These are phyloP conservation scores for Phaethornis superciliosus DNA, from an alignment of 2,113 vertebrate genomes.

Conservation along the genomic window DNA sequence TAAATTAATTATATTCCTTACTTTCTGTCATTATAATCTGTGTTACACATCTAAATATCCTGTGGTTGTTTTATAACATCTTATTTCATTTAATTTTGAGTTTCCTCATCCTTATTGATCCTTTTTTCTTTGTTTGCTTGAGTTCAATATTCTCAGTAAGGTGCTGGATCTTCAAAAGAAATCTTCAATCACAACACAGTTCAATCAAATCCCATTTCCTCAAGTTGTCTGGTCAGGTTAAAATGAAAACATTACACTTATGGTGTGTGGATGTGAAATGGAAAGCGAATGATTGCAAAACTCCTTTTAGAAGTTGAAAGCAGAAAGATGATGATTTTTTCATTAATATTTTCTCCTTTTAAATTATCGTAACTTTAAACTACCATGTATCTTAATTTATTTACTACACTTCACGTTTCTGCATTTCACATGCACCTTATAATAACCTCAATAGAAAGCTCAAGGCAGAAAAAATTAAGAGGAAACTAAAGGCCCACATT, in stretches of 20 bases:
- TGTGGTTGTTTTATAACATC: not conserved
- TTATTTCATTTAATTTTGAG: conserved; percentile 32
- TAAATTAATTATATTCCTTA: not conserved
- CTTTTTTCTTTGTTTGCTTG: conserved; percentile 54
- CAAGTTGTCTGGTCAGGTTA: not conserved
- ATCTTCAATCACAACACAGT: not conserved
- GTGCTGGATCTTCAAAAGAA: conserved; percentile 45
- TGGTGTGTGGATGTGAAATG: not conserved
- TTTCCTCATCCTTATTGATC: conserved; percentile 18
- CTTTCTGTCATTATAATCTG: not conserved
- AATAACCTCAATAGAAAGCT: not conserved
- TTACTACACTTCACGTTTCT: not conserved
- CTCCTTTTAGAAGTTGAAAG: not conserved
- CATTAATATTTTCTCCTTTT: not conserved
- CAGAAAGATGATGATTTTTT: not conserved
- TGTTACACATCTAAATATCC: conserved; percentile 1
- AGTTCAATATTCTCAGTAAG: conserved; percentile 39
- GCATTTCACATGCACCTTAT: not conserved
- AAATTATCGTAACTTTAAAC: not conserved
- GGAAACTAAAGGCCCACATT: not conserved
- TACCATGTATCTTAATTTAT: not conserved
- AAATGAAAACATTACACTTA: conserved; percentile 1
- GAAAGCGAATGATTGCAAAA: not conserved
- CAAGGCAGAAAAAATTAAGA: not conserved
- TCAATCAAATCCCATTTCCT: conserved; percentile 30